Evolutionary conservation across 2,888 invertebrate genomes (phyloP).

Genomic region (Ichneumon xanthorius): DNA sequence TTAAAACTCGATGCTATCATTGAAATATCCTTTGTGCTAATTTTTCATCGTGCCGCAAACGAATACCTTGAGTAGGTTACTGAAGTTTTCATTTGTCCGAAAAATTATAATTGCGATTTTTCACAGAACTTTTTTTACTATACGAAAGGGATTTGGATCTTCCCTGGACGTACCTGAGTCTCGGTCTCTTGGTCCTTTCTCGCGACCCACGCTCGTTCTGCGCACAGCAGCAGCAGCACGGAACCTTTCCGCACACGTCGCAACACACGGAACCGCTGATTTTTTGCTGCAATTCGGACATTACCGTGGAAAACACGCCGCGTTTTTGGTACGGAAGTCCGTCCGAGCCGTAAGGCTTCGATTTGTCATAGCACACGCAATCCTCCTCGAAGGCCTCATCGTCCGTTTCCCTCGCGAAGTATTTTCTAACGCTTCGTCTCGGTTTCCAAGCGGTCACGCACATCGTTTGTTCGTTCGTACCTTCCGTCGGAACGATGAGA

Average conservation of each 20-base stretch:
- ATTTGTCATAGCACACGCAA: constrained; percentile 64
- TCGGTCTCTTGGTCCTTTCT: neutral
- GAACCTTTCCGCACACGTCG: constrained; percentile 70
- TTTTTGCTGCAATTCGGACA: constrained; percentile 78
- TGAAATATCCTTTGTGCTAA: too few species aligned
- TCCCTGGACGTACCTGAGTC: neutral
- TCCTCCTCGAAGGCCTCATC: constrained; percentile 55
- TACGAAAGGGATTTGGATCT: neutral
- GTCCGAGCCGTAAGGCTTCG: constrained; percentile 70
- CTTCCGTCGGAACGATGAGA: constrained; percentile 50
- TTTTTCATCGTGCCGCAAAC: too few species aligned
- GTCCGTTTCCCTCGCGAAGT: constrained; percentile 71
- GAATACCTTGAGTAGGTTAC: too few species aligned
- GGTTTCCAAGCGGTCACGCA: constrained; percentile 76
- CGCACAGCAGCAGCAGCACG: constrained; percentile 71
- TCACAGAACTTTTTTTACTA: neutral
- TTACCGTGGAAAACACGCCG: constrained; percentile 76
- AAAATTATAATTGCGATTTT: too few species aligned
- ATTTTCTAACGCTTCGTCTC: constrained; percentile 69
- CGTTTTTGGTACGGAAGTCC: constrained; percentile 76
- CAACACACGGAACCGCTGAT: constrained; percentile 74
- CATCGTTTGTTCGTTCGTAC: constrained; percentile 67
- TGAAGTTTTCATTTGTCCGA: too few species aligned
- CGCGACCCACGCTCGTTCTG: constrained; percentile 1
- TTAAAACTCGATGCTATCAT: too few species aligned